Percentiles rank a stretch among this genome's conserved stretches.
These are phyloP conservation scores for Cryptocephalus primarius DNA, from an alignment of 2,888 invertebrate species.

Conservation along the genomic window DNA sequence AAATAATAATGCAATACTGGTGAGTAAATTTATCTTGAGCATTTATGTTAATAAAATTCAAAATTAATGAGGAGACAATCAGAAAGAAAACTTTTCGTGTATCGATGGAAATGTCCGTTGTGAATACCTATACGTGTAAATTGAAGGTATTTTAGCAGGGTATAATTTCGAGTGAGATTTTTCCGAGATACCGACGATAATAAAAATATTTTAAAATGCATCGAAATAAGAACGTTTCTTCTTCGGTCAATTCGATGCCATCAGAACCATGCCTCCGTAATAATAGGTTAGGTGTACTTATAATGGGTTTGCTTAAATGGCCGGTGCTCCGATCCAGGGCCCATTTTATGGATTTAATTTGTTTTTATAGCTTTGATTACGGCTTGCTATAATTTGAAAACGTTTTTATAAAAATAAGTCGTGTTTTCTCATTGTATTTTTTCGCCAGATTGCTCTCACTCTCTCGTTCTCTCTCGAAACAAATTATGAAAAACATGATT, in stretches of 20 bases:
- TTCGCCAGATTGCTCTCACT: constrained; percentile 1
- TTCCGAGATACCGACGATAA: constrained; percentile 20
- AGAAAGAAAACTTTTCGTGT: too few relatives aligned
- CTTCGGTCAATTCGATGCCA: too few relatives aligned
- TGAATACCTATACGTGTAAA: too few relatives aligned
- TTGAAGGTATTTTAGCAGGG: neutral
- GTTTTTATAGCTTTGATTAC: constrained; percentile 42
- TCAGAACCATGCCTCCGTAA: constrained; percentile 19
- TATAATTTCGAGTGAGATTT: constrained; percentile 19
- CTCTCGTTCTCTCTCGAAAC: too few relatives aligned
- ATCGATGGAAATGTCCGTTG: too few relatives aligned
- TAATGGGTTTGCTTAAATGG: constrained; percentile 39
- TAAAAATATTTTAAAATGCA: constrained; percentile 33
- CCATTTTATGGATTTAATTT: constrained; percentile 40
- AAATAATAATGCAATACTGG: too few relatives aligned
- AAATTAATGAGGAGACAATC: too few relatives aligned
- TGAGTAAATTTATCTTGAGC: too few relatives aligned
- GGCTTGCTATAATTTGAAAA: constrained; percentile 38
- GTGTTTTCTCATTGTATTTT: constrained; percentile 23
- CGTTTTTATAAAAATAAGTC: constrained; percentile 33
- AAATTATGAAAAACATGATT: too few relatives aligned
- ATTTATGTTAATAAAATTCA: too few relatives aligned
- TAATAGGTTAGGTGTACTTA: constrained; percentile 36
- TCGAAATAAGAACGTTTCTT: constrained; percentile 29
- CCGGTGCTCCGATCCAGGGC: constrained; percentile 19